These are phyloP conservation scores for Strigops habroptila DNA, from an alignment of 2,113 vertebrate species.

Conservation along the genomic window DNA sequence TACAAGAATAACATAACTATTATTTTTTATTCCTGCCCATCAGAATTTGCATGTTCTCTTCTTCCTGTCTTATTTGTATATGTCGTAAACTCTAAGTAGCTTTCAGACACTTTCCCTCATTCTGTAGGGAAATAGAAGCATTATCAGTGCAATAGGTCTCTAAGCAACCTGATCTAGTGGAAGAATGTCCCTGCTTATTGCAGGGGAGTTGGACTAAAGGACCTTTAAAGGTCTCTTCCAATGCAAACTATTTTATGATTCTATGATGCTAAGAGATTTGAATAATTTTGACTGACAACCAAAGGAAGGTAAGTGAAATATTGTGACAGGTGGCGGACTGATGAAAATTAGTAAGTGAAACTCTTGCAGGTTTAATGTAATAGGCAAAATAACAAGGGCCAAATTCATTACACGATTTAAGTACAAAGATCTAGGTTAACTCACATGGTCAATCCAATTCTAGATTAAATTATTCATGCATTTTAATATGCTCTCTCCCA, in stretches of 20 bases:
- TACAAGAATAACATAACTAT: not conserved
- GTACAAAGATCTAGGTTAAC: not conserved
- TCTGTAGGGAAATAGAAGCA: not conserved
- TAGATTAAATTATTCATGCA: not conserved
- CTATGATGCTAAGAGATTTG: not conserved
- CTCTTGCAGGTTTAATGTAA: not conserved
- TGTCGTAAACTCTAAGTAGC: not conserved
- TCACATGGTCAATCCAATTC: not conserved
- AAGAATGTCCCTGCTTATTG: not conserved
- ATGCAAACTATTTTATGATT: not conserved
- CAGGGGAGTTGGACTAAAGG: not conserved
- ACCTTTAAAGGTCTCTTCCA: not conserved
- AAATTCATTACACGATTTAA: not conserved
- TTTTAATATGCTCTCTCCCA: not conserved
- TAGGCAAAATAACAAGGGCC: not conserved
- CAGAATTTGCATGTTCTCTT: not conserved
- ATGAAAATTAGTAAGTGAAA: not conserved
- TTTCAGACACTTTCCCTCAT: not conserved
- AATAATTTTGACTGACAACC: not conserved
- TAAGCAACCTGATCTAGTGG: not conserved
- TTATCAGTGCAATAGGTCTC: not conserved
- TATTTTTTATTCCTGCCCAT: not conserved
- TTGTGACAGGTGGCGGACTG: not conserved
- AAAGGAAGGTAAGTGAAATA: not conserved
- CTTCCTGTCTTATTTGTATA: not conserved